These are phyloP conservation scores for Lipophrys pholis DNA, from an alignment of 2,113 vertebrate genomes.

Conservation along the genomic window DNA sequence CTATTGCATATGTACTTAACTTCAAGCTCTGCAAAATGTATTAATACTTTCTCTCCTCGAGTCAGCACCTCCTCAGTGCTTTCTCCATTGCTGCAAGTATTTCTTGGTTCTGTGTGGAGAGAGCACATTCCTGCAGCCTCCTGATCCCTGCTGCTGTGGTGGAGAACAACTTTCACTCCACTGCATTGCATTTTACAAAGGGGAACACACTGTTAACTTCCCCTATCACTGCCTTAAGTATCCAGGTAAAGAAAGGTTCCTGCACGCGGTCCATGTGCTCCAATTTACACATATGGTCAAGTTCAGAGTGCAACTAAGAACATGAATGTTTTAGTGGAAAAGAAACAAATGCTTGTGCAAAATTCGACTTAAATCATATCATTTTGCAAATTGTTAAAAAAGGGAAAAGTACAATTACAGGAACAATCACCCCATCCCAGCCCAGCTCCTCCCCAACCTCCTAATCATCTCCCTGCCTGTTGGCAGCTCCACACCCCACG, in stretches of 20 bases:
- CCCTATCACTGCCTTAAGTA: slow-evolving; percentile 57
- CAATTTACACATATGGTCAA: slow-evolving; percentile 46
- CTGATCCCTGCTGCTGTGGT: slow-evolving; percentile 53
- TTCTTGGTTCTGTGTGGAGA: slow-evolving; percentile 33
- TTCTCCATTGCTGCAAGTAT: neutral
- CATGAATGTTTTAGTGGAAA: neutral
- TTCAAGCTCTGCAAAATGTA: neutral
- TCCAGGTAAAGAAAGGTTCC: slow-evolving; percentile 27
- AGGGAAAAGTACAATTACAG: slow-evolving; percentile 46
- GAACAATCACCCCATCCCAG: slow-evolving; percentile 18
- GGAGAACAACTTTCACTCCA: slow-evolving; percentile 50
- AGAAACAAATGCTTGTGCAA: slow-evolving; percentile 1
- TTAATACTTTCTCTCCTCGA: slow-evolving; percentile 9
- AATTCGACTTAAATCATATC: slow-evolving; percentile 24
- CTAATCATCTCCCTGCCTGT: slow-evolving; percentile 18
- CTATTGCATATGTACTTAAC: too few relatives aligned
- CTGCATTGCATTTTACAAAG: slow-evolving; percentile 60
- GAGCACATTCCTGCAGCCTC: slow-evolving; percentile 61
- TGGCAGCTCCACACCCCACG: slow-evolving; percentile 41
- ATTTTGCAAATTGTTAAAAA: slow-evolving; percentile 13
- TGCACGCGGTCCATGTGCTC: slow-evolving; percentile 39
- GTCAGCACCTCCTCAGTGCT: slow-evolving; percentile 13
- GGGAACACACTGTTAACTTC: slow-evolving; percentile 63
- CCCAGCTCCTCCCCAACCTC: slow-evolving; percentile 14
- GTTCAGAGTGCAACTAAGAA: neutral